Conservation (phyloP, 2,888 invertebrate species). For the Lithophane leautieri region DNA sequence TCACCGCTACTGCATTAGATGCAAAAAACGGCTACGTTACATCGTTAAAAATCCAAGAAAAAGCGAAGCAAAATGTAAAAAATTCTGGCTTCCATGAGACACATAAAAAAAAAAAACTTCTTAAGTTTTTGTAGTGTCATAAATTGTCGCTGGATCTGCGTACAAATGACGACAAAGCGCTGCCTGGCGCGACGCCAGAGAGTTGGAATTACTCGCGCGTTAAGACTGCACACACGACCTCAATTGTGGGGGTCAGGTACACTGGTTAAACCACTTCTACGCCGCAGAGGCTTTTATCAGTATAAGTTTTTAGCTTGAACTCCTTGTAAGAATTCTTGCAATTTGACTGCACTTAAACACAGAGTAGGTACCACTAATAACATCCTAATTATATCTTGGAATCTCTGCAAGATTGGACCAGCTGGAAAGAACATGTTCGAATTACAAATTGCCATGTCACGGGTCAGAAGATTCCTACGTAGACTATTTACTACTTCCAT, state of each 20-base stretch:
- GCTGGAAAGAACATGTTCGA: background rate
- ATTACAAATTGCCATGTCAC: background rate
- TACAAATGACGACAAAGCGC: constrained; percentile 52
- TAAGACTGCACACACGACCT: constrained; percentile 49
- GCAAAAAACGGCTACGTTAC: background rate
- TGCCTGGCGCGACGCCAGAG: constrained; percentile 57
- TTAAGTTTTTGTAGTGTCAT: constrained; percentile 53
- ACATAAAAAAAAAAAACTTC: constrained; percentile 32
- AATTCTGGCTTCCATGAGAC: constrained; percentile 5
- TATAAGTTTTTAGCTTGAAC: background rate
- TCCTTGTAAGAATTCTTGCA: background rate
- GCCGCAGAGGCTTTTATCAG: constrained; percentile 1
- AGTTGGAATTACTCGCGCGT: constrained; percentile 41
- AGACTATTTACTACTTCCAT: background rate
- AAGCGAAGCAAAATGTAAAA: constrained; percentile 24
- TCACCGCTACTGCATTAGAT: background rate
- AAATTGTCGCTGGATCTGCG: constrained; percentile 46
- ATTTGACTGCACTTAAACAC: background rate
- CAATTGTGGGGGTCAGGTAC: constrained; percentile 39
- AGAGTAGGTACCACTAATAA: too few species aligned
- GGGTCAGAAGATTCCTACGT: background rate
- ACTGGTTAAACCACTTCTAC: constrained; percentile 13
- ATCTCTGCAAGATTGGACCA: background rate
- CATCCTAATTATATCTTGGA: background rate
- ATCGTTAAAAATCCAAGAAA: background rate